Conservation (phyloP, 2,113 vertebrate genomes). For the human region DNA sequence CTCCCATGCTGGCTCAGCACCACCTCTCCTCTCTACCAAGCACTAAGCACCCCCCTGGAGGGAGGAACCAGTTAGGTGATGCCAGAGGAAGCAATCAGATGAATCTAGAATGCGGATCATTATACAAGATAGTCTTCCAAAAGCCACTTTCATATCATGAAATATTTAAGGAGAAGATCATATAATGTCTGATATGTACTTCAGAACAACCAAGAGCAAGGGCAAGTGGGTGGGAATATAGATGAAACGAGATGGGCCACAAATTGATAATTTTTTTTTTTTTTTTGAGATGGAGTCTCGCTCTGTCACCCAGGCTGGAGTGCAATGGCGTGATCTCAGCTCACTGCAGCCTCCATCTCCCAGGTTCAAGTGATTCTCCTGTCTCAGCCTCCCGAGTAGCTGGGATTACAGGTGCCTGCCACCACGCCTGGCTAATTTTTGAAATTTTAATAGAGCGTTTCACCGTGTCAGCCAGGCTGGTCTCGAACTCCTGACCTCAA, state of each 20-base stretch:
- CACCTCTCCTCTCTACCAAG: not conserved
- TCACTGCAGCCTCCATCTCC: too few species aligned
- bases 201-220: not conserved
- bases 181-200: conserved; percentile 22
- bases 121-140: not conserved
- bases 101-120: not conserved
- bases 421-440: too few species aligned
- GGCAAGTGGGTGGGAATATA: not conserved
- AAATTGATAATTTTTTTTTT: not conserved
- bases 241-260: not conserved
- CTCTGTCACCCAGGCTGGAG: too few species aligned
- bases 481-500: too few species aligned
- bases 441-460: too few species aligned
- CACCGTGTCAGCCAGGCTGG: too few species aligned
- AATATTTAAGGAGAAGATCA: not conserved
- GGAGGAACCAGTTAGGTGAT: not conserved
- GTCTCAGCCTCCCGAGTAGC: too few species aligned
- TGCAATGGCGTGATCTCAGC: too few species aligned
- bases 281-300: too few species aligned
- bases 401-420: too few species aligned
- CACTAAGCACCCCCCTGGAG: not conserved
- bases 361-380: too few species aligned
- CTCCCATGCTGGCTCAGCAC: not conserved
- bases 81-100: not conserved
- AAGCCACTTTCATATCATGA: not conserved